phyloP scores from a whole-genome alignment of 2,888 invertebrate genomes.

The Xylophagus ater region DNA sequence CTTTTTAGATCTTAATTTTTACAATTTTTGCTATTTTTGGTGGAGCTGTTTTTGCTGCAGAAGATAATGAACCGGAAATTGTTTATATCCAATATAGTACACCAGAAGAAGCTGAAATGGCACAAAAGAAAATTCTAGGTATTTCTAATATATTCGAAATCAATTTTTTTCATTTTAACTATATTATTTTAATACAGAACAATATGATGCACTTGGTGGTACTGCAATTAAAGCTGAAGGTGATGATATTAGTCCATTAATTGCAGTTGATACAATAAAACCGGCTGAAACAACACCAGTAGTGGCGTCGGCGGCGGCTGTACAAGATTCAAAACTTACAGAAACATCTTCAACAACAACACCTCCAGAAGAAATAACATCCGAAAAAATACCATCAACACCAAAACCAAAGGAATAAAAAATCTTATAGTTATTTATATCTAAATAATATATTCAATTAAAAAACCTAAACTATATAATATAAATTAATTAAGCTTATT shows the following conservation, averaged over 20 bases:
- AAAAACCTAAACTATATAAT: too few relatives aligned
- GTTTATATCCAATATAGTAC: conserved; percentile 16
- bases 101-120: conserved; percentile 14
- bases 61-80: conserved; percentile 11
- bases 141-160: not conserved
- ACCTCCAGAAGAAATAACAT: not conserved
- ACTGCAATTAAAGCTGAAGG: conserved; percentile 3
- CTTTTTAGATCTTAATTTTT: too few relatives aligned
- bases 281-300: not conserved
- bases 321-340: not conserved
- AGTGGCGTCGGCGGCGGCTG: not conserved
- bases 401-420: too few relatives aligned
- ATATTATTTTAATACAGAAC: not conserved
- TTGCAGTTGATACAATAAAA: too few relatives aligned
- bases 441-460: too few relatives aligned
- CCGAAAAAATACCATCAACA: too few relatives aligned
- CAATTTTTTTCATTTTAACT: not conserved
- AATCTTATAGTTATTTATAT: too few relatives aligned
- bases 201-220: conserved; percentile 9
- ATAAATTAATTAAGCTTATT: too few relatives aligned
- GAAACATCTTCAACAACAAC: not conserved
- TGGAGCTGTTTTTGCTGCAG: too few relatives aligned
- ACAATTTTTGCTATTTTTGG: too few relatives aligned
- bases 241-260: not conserved
- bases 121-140: conserved; percentile 14